Conservation (phyloP, 2,113 vertebrate species). For the Porphyrio hochstetteri region DNA sequence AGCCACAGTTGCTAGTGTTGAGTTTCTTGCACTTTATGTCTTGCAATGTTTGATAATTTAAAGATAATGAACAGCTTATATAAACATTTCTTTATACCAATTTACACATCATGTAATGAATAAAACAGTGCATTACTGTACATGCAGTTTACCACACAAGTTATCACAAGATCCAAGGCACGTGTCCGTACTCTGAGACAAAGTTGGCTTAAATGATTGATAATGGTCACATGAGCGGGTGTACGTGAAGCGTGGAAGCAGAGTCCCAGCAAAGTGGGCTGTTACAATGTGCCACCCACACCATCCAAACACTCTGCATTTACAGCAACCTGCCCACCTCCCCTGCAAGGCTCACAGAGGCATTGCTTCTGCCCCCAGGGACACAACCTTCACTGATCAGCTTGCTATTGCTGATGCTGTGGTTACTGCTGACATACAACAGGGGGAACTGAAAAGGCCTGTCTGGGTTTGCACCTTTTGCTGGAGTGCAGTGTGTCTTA, state of each 20-base stretch:
- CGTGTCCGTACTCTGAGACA: neutral
- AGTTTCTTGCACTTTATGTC: constrained; percentile 67
- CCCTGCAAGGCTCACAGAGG: neutral
- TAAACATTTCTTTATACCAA: constrained; percentile 20
- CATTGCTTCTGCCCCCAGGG: neutral
- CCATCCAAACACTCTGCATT: neutral
- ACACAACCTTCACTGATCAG: neutral
- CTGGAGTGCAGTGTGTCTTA: neutral
- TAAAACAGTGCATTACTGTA: neutral
- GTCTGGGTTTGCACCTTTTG: neutral
- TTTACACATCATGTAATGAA: neutral
- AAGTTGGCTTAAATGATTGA: neutral
- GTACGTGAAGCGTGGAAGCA: neutral
- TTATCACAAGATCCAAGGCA: neutral
- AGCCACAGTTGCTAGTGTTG: constrained; percentile 58
- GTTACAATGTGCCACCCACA: fast-evolving
- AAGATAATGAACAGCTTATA: constrained; percentile 44
- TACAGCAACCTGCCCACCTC: neutral
- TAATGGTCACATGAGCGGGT: neutral
- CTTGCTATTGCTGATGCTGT: neutral
- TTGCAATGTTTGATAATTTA: constrained; percentile 63
- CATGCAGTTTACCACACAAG: neutral
- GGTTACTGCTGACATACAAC: neutral
- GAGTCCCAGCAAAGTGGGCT: neutral
- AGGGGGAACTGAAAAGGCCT: neutral